These are phyloP conservation scores for Siderastrea siderea DNA, from an alignment of 92 coral and sea anemone genomes.

Conservation along the genomic window DNA sequence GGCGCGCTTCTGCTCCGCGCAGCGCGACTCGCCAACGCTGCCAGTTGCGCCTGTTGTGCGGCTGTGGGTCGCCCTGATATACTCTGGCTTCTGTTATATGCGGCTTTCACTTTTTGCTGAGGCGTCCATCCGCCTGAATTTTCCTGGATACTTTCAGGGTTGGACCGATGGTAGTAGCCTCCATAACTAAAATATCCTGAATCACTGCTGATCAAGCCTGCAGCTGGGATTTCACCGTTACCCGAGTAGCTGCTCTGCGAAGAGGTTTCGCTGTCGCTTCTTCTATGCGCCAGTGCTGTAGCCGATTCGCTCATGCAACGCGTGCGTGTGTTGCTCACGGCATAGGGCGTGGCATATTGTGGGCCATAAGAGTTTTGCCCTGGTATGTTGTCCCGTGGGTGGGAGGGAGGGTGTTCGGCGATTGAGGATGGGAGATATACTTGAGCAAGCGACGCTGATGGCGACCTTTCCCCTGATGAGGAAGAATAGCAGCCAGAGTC, in stretches of 20 bases:
- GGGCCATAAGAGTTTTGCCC: conserved; percentile 46
- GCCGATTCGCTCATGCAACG: conserved; percentile 92
- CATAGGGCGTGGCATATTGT: conserved; percentile 91
- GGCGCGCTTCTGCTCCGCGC: conserved; percentile 95
- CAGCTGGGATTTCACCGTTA: conserved; percentile 74
- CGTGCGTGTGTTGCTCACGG: conserved; percentile 63
- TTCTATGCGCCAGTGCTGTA: conserved; percentile 63
- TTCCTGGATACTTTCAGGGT: conserved; percentile 79
- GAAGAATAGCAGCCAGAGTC: conserved; percentile 95
- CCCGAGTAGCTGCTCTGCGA: conserved; percentile 92
- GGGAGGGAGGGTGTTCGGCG: conserved; percentile 63
- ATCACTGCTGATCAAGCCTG: conserved; percentile 76
- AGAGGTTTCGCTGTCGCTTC: conserved; percentile 86
- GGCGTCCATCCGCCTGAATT: conserved; percentile 75
- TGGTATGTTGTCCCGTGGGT: conserved; percentile 11
- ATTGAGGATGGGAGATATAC: conserved; percentile 81
- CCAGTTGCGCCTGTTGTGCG: conserved; percentile 90
- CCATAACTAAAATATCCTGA: conserved; percentile 92
- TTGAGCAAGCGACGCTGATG: conserved; percentile 89
- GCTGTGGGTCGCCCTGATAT: conserved; percentile 88
- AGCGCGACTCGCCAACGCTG: conserved; percentile 90
- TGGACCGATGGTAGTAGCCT: conserved; percentile 70
- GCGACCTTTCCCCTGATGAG: conserved; percentile 90
- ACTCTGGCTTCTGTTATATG: conserved; percentile 84
- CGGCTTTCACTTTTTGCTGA: conserved; percentile 70